Conservation (phyloP, 2,888 invertebrate genomes). For the Himalopsyche anomala region DNA sequence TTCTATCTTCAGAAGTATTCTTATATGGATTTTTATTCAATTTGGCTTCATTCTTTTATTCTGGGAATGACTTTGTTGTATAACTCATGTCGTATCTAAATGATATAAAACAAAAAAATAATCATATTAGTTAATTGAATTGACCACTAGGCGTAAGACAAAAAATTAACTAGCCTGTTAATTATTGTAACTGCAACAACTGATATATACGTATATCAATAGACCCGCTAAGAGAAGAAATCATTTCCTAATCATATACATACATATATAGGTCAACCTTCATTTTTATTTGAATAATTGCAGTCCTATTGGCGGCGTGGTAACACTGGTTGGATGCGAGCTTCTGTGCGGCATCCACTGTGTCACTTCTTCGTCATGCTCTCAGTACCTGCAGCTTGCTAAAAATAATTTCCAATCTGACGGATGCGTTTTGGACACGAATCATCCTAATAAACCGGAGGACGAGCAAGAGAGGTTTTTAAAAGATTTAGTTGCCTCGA, state of each 20-base stretch:
- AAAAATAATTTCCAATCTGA: slow-evolving; percentile 48
- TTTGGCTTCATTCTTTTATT: too few relatives aligned
- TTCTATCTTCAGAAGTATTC: too few relatives aligned
- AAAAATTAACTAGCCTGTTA: too few relatives aligned
- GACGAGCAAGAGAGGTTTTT: neutral
- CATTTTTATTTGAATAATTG: slow-evolving; percentile 55
- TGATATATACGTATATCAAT: too few relatives aligned
- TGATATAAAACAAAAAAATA: too few relatives aligned
- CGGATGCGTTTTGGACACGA: slow-evolving; percentile 41
- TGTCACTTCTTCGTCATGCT: slow-evolving; percentile 71
- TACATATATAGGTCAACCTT: neutral
- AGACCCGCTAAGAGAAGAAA: too few relatives aligned
- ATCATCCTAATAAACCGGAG: neutral
- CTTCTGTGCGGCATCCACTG: slow-evolving; percentile 80
- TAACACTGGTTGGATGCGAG: slow-evolving; percentile 80
- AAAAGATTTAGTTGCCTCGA: neutral
- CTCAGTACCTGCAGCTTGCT: slow-evolving; percentile 54
- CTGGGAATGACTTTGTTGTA: too few relatives aligned
- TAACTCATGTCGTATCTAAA: too few relatives aligned
- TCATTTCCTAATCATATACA: neutral
- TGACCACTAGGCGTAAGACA: too few relatives aligned
- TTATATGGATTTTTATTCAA: too few relatives aligned
- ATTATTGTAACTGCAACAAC: too few relatives aligned
- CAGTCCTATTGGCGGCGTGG: slow-evolving; percentile 78
- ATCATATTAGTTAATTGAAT: too few relatives aligned